A percentile compares a stretch with the other conserved stretches of the same genome.
These are phyloP conservation scores for Psilopsiagon aurifrons DNA, from an alignment of 2,113 vertebrate genomes.

Conservation along the genomic window DNA sequence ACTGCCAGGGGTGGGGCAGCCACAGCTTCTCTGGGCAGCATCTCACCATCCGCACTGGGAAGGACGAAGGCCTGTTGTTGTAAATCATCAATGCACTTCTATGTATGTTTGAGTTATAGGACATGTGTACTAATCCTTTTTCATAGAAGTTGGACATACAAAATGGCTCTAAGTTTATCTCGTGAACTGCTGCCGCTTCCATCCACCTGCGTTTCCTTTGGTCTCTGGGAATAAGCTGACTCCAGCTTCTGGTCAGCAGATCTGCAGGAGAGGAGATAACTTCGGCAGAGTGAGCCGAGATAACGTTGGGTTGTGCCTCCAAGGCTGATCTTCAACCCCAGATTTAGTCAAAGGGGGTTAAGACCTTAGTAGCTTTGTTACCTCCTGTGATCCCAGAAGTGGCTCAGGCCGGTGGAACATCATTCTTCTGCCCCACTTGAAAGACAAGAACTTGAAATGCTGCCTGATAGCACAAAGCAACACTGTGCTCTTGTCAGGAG, in stretches of 20 bases:
- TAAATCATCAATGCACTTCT: rapidly evolving
- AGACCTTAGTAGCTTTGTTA: not conserved
- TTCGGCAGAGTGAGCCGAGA: not conserved
- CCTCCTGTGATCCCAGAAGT: not conserved
- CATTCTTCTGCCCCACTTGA: not conserved
- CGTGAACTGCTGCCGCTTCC: rapidly evolving
- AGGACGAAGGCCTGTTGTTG: rapidly evolving
- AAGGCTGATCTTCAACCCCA: not conserved
- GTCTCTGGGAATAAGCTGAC: not conserved
- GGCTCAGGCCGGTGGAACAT: not conserved
- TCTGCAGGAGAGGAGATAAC: not conserved
- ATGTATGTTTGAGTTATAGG: rapidly evolving
- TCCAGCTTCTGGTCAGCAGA: not conserved
- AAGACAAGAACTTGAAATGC: not conserved
- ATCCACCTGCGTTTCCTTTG: not conserved
- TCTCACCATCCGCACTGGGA: not conserved
- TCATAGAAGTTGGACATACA: rapidly evolving
- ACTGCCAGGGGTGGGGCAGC: not conserved
- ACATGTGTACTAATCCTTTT: rapidly evolving
- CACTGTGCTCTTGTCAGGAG: not conserved
- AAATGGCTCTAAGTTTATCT: not conserved
- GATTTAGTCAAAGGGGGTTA: not conserved
- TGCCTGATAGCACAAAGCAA: not conserved
- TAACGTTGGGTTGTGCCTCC: rapidly evolving
- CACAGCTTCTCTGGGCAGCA: not conserved